phyloP scores from a whole-genome alignment of 2,797 vertebrate genomes.

The Streptopelia turtur region DNA sequence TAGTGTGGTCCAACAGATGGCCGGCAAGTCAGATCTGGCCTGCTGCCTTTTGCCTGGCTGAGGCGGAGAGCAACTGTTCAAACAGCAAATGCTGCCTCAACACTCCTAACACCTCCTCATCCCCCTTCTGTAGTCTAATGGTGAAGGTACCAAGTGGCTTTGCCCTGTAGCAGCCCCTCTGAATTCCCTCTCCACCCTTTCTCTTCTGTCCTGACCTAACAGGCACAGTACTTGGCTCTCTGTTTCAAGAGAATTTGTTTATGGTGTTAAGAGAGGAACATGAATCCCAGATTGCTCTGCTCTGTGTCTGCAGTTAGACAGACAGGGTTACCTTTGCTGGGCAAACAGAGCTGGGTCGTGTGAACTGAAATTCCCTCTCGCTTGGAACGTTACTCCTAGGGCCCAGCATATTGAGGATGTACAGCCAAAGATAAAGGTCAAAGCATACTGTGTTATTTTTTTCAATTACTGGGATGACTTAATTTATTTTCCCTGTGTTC shows the following conservation, averaged over 20 bases:
- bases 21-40: conserved; percentile 54
- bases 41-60: conserved; percentile 42
- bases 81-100: conserved; percentile 19
- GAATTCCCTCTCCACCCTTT: neutral
- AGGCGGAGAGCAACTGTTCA: conserved; percentile 27
- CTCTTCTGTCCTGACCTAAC: neutral
- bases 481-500: neutral
- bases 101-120: neutral
- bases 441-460: neutral
- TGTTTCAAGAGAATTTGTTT: neutral
- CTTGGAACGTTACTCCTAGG: neutral
- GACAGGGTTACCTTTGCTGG: neutral
- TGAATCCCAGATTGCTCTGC: neutral
- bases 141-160: neutral
- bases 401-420: neutral
- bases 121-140: neutral
- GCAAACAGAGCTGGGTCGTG: neutral
- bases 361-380: neutral
- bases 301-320: neutral
- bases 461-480: neutral
- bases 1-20: conserved; percentile 66
- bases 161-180: neutral
- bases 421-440: neutral
- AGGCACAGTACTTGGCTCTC: neutral
- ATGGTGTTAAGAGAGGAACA: neutral